Conservation (phyloP, 2,888 invertebrate species). For the Scrobipalpa costella region DNA sequence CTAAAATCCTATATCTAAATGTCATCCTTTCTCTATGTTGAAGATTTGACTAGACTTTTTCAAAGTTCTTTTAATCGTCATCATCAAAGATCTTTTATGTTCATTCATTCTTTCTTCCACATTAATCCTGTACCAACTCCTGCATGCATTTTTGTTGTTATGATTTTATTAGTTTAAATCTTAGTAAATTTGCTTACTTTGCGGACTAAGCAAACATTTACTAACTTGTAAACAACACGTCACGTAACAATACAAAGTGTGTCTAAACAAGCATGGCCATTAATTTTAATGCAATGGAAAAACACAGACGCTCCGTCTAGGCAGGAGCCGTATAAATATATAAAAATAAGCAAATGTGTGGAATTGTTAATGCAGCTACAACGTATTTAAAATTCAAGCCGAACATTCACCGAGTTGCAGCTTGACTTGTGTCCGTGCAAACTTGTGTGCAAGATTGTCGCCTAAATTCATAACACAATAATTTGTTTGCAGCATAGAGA, state of each 20-base stretch:
- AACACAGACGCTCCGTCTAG: slow-evolving; percentile 28
- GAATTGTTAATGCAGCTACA: slow-evolving; percentile 57
- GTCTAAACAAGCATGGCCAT: slow-evolving; percentile 6
- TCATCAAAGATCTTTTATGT: no score
- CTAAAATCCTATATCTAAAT: no score
- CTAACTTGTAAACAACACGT: neutral
- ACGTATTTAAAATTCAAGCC: slow-evolving; percentile 60
- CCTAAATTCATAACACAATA: slow-evolving; percentile 13
- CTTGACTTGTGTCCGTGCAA: slow-evolving; percentile 27
- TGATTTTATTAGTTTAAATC: neutral
- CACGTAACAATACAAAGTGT: neutral
- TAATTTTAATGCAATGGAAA: slow-evolving; percentile 15
- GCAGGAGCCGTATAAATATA: slow-evolving; percentile 26
- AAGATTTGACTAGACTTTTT: no score
- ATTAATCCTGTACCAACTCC: no score
- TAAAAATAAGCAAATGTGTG: slow-evolving; percentile 47
- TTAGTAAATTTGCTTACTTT: neutral
- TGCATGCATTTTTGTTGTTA: no score
- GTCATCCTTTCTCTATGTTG: no score
- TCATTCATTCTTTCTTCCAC: no score
- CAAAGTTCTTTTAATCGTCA: no score
- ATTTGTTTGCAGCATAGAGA: neutral
- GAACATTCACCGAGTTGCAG: slow-evolving; percentile 57
- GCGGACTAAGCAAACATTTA: no score
- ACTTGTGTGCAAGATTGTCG: slow-evolving; percentile 17